A percentile compares a stretch with the other conserved stretches of the same genome.
Conservation (phyloP, 2,888 invertebrate species). For the Amphipyra tragopoginis region DNA sequence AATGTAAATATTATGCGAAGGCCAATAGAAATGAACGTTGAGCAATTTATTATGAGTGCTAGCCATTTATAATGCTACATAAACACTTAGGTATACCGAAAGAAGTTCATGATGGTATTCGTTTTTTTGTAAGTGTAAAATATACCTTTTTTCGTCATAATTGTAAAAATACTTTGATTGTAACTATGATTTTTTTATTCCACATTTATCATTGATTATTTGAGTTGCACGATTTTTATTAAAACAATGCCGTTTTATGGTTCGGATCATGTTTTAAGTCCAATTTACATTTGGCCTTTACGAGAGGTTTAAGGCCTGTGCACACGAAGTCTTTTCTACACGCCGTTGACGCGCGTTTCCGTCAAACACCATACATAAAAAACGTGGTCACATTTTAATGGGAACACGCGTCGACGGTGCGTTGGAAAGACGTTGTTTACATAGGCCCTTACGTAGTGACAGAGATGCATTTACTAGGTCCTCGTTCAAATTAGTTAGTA, state of each 20-base stretch:
- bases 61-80: constrained; percentile 20
- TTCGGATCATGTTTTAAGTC: not conserved
- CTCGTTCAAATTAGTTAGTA: too few relatives aligned
- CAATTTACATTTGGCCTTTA: constrained; percentile 2
- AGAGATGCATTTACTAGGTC: too few relatives aligned
- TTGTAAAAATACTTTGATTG: constrained; percentile 8
- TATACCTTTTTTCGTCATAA: not conserved
- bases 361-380: too few relatives aligned
- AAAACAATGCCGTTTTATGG: not conserved
- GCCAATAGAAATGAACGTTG: constrained; percentile 26
- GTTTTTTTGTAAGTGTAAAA: not conserved
- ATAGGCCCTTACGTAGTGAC: too few relatives aligned
- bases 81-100: constrained; percentile 24
- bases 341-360: too few relatives aligned
- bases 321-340: too few relatives aligned
- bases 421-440: too few relatives aligned
- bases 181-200: not conserved
- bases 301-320: too few relatives aligned
- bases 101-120: not conserved
- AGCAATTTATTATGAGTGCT: constrained; percentile 34
- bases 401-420: too few relatives aligned
- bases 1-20: constrained; percentile 32
- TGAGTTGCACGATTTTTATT: constrained; percentile 10
- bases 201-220: not conserved
- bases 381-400: too few relatives aligned